Evolutionary conservation across 2,888 invertebrate species (phyloP).

Genomic region (Epinotia bilunana): DNA sequence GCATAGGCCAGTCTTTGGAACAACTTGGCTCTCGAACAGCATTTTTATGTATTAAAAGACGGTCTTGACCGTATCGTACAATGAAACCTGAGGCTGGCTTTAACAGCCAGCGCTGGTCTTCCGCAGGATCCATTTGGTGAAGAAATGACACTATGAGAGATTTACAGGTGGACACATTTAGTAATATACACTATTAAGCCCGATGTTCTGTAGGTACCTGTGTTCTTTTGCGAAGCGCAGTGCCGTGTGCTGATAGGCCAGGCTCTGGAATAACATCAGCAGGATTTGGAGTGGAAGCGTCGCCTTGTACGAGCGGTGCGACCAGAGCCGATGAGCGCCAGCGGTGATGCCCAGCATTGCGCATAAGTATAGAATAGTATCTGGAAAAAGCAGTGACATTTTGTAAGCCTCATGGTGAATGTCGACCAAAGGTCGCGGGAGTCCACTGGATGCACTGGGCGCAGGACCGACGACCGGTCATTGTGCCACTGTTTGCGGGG

Average conservation of each 20-base stretch:
- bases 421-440: too few relatives aligned
- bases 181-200: neutral
- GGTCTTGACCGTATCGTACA: too few relatives aligned
- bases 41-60: too few relatives aligned
- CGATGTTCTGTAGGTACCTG: conserved; percentile 55
- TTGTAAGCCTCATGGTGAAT: neutral
- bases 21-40: neutral
- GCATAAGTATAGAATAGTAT: conserved; percentile 1
- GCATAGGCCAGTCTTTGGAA: conserved; percentile 34
- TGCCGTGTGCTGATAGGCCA: conserved; percentile 70
- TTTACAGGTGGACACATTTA: conserved; percentile 49
- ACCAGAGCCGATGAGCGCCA: conserved; percentile 48
- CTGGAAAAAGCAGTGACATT: neutral
- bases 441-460: too few relatives aligned
- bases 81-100: too few relatives aligned
- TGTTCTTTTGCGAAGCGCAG: conserved; percentile 84
- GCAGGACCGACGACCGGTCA: too few relatives aligned
- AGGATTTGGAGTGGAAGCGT: conserved; percentile 18
- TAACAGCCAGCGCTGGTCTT: too few relatives aligned
- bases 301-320: conserved; percentile 48
- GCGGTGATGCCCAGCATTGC: conserved; percentile 28
- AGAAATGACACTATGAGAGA: conserved; percentile 49
- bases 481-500: too few relatives aligned
- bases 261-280: conserved; percentile 27
- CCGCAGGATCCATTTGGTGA: too few relatives aligned